A percentile compares a stretch with the other conserved stretches of the same genome.
These are phyloP conservation scores for Diploptera punctata DNA, from an alignment of 2,888 invertebrate genomes.

Conservation along the genomic window DNA sequence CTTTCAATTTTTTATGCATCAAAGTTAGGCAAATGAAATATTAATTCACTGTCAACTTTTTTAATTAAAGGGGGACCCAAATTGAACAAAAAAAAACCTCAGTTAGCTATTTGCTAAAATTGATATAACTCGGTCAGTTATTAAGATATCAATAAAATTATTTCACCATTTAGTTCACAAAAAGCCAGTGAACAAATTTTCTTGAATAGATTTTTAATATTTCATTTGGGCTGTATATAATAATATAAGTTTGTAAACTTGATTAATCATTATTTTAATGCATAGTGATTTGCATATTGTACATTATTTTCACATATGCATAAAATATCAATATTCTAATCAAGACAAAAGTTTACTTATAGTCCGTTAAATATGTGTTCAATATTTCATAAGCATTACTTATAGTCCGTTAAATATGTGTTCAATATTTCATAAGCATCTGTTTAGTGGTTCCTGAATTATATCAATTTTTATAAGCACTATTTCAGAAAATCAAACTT, in stretches of 20 bases:
- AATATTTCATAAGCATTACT: too few relatives aligned
- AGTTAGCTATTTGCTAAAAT: background rate
- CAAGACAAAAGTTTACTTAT: background rate
- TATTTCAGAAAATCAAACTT: background rate
- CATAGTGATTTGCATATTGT: too few relatives aligned
- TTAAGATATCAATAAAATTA: background rate
- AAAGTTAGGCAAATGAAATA: too few relatives aligned
- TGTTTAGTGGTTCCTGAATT: too few relatives aligned
- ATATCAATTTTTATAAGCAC: too few relatives aligned
- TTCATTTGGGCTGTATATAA: too few relatives aligned
- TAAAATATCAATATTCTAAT: background rate
- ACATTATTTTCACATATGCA: too few relatives aligned
- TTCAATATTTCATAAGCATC: background rate
- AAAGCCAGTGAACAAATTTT: background rate
- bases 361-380: background rate
- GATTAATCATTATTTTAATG: too few relatives aligned
- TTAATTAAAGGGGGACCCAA: background rate
- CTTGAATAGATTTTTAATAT: background rate
- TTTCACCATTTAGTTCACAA: too few relatives aligned
- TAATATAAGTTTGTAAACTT: too few relatives aligned
- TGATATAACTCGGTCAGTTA: background rate
- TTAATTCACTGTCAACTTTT: too few relatives aligned
- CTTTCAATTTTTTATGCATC: too few relatives aligned
- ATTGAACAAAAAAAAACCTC: background rate
- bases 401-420: background rate